Evolutionary conservation across 1,140 invertebrate species (phyloP), one percentile per base, ranked within the genome.

Genomic region (Melanaphis sacchari): DNA sequence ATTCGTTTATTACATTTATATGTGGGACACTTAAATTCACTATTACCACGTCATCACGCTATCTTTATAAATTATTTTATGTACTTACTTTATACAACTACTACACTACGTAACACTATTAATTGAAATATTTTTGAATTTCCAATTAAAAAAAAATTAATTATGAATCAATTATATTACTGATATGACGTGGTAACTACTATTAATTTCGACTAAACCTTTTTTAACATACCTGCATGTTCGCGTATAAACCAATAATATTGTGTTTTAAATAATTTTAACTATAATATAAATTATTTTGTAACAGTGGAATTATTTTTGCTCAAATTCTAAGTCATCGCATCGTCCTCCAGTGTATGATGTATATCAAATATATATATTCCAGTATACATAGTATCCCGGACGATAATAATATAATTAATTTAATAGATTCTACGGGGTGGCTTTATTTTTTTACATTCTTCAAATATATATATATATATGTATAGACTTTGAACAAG

Each of bases 371-470:
- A 66, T 31, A 11, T 15, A n/a, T 31, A n/a, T n/a, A 52, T n/a
- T n/a, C n/a, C n/a, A n/a, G n/a, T 54, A 54, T 4, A n/a, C 7
- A 66, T 15, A n/a, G 59, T 18, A n/a, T 76, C n/a, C n/a, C 31
- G 85, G 85, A 87, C 4, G 41, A 46, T 85, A 41, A 87, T 46
- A n/a, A 87, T 87, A 52, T 43, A 43, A 89, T 89, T 89, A 89
- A 54, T 38, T 49, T 89, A 89, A 89, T 89, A 89, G 87, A 52
- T 89, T 89, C 41, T 43, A 41, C 9, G 82, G 36, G 36, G 38
- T 41, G 38, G 82, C 26, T 84, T 84, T 84, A 26, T 84, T 84
- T 84, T 84, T 40, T 88, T 88, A 15, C 9, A 36, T 54, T 89
- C n/a, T 54, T 52, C 49, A n/a, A 76, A 76, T 85, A 31, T 41